phyloP scores from a whole-genome alignment of 1,140 invertebrate genomes.

The Cydia fagiglandana region DNA sequence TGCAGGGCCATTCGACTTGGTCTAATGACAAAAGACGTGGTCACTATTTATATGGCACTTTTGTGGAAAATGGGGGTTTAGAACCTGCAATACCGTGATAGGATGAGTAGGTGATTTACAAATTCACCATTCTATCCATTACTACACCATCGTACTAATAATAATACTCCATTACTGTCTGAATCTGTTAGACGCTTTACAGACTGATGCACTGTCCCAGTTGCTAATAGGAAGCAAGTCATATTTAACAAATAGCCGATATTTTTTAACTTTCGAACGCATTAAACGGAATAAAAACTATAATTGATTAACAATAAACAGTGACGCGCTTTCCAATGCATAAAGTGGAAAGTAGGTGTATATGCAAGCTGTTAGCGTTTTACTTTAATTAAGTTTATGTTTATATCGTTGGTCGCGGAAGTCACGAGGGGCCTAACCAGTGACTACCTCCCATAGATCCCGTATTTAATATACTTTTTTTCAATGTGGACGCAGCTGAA shows the following conservation, averaged over 20 bases:
- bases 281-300: neutral
- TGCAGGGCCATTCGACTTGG: neutral
- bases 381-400: constrained; percentile 61
- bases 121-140: no score
- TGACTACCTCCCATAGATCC: neutral
- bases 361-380: constrained; percentile 46
- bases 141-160: no score
- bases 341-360: constrained; percentile 50
- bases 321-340: constrained; percentile 40
- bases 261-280: neutral
- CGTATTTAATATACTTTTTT: neutral
- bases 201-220: neutral
- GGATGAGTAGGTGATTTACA: no score
- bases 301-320: constrained; percentile 43
- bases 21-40: neutral
- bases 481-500: no score
- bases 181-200: no score
- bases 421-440: constrained; percentile 34
- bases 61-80: no score
- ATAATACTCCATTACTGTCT: no score
- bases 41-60: no score
- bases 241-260: no score
- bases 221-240: neutral
- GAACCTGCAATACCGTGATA: no score
- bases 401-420: constrained; percentile 44